Evolutionary conservation across 2,797 vertebrate genomes (phyloP), one percentile per base, ranked within the genome.

Genomic region (Melanotaenia parkinsoni): DNA sequence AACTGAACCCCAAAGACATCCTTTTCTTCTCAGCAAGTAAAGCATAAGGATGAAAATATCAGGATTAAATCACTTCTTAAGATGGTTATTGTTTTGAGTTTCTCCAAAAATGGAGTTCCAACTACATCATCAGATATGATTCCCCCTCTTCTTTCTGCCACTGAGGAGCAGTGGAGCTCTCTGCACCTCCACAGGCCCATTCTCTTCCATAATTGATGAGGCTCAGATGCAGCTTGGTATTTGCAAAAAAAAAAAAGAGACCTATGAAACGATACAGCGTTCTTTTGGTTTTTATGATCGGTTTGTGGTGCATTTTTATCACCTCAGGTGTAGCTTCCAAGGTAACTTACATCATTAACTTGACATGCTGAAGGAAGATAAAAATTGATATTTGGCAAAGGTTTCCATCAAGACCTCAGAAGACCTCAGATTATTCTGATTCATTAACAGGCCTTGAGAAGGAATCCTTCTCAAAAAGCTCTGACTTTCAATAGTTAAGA

Each of bases 141-240:
- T 73, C 77, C 72, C 71, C 57, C 77, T 70, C 76, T 73, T 67
- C 45, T 87, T 73, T 85, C 82, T 85, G 72, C 86, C 79, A 63
- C 61, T 8, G 51, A 83, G 63, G 69, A 72, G 63, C 71, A 59
- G 67, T 76, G 67, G 45, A 50, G 20, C 45, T 78, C 72, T 63
- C 73, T 70, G 58, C 77, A 84, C 72, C 74, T 85, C 84, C 83
- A 81, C 80, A 58, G 85, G 79, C 86, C 78, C 32, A 81, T 59
- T 72, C 83, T 87, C 74, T 69, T 93, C 79, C 86, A 93, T 91
- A 88, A 92, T 92, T 90, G 84, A 93, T 92, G 83, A 91, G 82
- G 60, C 84, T 61, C 74, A 87, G 85, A 90, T 87, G 82, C 65
- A 18, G 82, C 81, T 77, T 91, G 87, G 86, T 89, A 92, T 93